Base-by-base conservation (phyloP, 2,888 invertebrate genomes). In the Athetis lepigone region DNA sequence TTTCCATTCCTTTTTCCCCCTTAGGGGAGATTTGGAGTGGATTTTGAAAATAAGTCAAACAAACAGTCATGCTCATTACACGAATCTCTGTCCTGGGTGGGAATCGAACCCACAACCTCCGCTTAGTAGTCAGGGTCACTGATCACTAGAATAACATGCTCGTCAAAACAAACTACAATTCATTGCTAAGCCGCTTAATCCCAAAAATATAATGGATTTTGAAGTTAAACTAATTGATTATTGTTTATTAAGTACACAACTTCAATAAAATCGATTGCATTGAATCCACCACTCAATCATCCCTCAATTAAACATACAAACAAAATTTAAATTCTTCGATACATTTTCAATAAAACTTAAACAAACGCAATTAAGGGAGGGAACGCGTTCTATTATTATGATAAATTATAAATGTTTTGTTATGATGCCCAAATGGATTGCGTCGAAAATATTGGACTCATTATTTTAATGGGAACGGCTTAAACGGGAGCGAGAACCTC, bases 381-480 rank as follows among this genome's bases (percentile, higher is more conserved):
- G 18, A 46, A 55, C 18, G 33, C n/a, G 13, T 49, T 57, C 7
- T 49, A 21, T 50, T 49, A 45, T 45, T 42, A 29, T 33, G 52
- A 61, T 42, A 46, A 16, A 50, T 45, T 66, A 33, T 66, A 19
- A 46, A 56, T 46, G 36, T 37, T 72, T 68, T 67, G 63, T 75
- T 66, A 33, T 56, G 55, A 39, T 43, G 9, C 58, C 54, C 45
- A 37, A 72, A 75, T 49, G 65, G 46, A 69, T 70, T 51, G 33
- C 42, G 56, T 49, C 8, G 40, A 70, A 79, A 76, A 78, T 73
- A 81, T 72, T 66, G 64, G 58, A 61, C 52, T 64, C 66, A 67
- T 79, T 75, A 76, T 75, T 70, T 67, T 70, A 64, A 77, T 63
- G 51, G 54, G 47, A 56, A 59, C 16, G 47, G 51, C 54, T 64